Evolutionary conservation across 2,113 vertebrate genomes (phyloP).

Genomic region (Lampris megalopsis): DNA sequence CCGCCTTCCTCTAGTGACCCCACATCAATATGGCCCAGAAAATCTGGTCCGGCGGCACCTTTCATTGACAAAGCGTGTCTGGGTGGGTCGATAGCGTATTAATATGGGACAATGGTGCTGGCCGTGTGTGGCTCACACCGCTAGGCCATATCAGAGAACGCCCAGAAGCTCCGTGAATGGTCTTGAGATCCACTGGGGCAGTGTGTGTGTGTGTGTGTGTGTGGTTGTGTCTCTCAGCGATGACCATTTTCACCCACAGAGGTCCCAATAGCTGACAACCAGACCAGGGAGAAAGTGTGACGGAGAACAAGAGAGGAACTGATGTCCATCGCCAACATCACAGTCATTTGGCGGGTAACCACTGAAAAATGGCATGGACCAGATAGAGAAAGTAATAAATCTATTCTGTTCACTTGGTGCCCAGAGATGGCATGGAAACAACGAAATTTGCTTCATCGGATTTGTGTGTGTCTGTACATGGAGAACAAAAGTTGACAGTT

Average conservation of each 20-base stretch:
- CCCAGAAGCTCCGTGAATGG: slow-evolving; percentile 75
- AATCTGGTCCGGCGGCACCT: slow-evolving; percentile 74
- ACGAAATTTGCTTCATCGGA: no score
- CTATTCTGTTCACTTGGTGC: background rate
- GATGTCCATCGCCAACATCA: slow-evolving; percentile 39
- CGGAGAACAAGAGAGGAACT: slow-evolving; percentile 30
- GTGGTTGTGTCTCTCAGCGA: slow-evolving; percentile 6
- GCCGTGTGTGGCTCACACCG: slow-evolving; percentile 70
- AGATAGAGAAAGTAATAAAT: slow-evolving; percentile 21
- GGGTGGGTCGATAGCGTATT: slow-evolving; percentile 83
- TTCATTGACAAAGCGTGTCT: slow-evolving; percentile 81
- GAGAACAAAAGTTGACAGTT: background rate
- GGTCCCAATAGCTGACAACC: slow-evolving; percentile 72
- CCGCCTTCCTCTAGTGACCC: slow-evolving; percentile 77
- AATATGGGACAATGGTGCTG: slow-evolving; percentile 80
- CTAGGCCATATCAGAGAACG: slow-evolving; percentile 72
- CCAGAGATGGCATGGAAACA: background rate
- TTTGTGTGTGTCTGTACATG: background rate
- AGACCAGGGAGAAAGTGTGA: slow-evolving; percentile 57
- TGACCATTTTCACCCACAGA: slow-evolving; percentile 60
- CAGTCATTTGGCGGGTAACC: slow-evolving; percentile 28
- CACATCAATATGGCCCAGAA: slow-evolving; percentile 77
- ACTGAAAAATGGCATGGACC: slow-evolving; percentile 1
- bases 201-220: slow-evolving; percentile 48
- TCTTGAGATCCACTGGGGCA: slow-evolving; percentile 68